Conservation (phyloP, 2,888 invertebrate species). For the Melinopterus prodromus region DNA sequence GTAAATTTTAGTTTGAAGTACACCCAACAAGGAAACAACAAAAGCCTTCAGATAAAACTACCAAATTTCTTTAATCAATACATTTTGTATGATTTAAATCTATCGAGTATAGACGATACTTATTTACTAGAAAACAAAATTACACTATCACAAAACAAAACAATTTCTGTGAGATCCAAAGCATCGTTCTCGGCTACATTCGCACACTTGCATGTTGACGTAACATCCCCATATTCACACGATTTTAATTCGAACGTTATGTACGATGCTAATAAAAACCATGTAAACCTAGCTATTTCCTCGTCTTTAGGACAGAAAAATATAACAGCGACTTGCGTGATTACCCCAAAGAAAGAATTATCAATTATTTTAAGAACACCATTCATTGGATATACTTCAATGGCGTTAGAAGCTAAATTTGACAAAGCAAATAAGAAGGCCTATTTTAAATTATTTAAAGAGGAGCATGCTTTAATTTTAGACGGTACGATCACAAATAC, state of each 20-base stretch:
- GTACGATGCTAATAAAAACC: constrained; percentile 16
- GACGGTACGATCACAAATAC: constrained; percentile 16
- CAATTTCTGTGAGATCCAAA: neutral
- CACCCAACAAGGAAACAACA: neutral
- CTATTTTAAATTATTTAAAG: constrained; percentile 24
- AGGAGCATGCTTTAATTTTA: constrained; percentile 26
- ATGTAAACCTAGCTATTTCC: constrained; percentile 10
- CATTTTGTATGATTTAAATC: neutral
- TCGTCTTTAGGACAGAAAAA: constrained; percentile 24
- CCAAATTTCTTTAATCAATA: neutral
- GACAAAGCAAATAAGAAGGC: constrained; percentile 14
- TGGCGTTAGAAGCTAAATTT: constrained; percentile 16
- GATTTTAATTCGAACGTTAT: neutral
- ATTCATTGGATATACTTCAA: constrained; percentile 27
- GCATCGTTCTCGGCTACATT: neutral
- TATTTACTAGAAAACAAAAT: neutral
- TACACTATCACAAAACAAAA: neutral
- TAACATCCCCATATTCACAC: constrained; percentile 28
- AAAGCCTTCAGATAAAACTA: neutral
- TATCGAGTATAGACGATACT: neutral
- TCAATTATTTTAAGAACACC: constrained; percentile 23
- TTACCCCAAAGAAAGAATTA: constrained; percentile 21
- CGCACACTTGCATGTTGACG: neutral
- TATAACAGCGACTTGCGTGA: constrained; percentile 5
- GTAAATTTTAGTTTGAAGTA: neutral